These are phyloP conservation scores for Pao palembangensis DNA, from an alignment of 2,113 vertebrate species.

Conservation along the genomic window DNA sequence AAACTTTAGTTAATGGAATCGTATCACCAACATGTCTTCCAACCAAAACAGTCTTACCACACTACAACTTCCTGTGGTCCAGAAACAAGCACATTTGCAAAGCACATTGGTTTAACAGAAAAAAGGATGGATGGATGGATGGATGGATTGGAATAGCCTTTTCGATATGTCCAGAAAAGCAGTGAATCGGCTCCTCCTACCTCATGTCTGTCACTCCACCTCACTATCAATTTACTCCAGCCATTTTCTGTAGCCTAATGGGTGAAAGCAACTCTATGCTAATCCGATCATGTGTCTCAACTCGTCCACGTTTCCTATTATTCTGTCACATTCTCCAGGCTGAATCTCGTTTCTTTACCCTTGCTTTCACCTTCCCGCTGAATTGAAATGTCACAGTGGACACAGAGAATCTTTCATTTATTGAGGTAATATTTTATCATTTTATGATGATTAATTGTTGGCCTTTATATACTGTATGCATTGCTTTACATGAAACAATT, in stretches of 20 bases:
- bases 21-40: no score
- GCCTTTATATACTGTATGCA: no score
- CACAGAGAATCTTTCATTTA: background rate
- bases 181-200: no score
- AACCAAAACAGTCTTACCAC: no score
- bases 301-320: background rate
- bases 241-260: slow-evolving; percentile 4
- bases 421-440: background rate
- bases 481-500: no score
- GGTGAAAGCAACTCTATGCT: slow-evolving; percentile 2
- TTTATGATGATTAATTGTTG: no score
- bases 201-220: background rate
- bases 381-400: background rate
- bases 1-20: no score
- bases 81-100: no score
- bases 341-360: background rate
- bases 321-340: background rate
- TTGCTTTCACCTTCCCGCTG: background rate
- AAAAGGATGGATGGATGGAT: no score
- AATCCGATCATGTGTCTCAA: slow-evolving; percentile 5
- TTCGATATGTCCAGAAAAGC: no score
- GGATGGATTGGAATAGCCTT: background rate
- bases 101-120: no score
- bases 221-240: background rate
- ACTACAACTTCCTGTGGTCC: no score